Evolutionary conservation across 2,888 invertebrate genomes (phyloP), one percentile per base, ranked within the genome.

Genomic region (Agonopterix arenella): DNA sequence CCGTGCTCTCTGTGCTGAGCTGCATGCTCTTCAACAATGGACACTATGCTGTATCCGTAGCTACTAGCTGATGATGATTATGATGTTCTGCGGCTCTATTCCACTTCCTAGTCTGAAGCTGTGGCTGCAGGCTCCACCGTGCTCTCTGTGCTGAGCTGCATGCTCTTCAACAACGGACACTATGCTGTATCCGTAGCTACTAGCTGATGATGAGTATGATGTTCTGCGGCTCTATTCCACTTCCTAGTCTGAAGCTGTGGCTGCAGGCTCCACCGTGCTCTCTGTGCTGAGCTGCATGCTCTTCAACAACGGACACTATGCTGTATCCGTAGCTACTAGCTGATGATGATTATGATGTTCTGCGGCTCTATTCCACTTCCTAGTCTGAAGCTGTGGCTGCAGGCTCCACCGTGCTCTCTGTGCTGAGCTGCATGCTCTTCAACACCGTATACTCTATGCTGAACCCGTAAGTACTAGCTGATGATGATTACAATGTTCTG

Each of bases 201-300:
- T 38, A 4, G 18, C 18, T 18, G 18, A 18, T 18, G 18, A 18
- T 18, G 16, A 2, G 16, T 2, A 16, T 2, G 90, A 76, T 84
- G 81, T 56, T 93, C 90, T 72, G 94, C 94, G 47, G 93, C 88
- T 0, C 80, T 90, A 56, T 93, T 90, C 65, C 92, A 91, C 67
- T 71, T 83, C 52, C 81, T 91, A 53, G 88, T 93, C 66, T 92
- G 5, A 93, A 93, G 83, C 73, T n/a, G n/a, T n/a, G n/a, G n/a
- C 93, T 93, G 57, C 91, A 92, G 62, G 89, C 93, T 18, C 90
- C 90, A 13, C 61, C 13, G 4, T 42, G 13, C 60, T 90, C n/a
- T 74, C 76, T 1, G 41, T 93, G 55, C 13, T 91, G 1, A 50
- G 75, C 1, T 93, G 93, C 62, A 65, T 93, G 4, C 44, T 66